Evolutionary conservation across 2,888 invertebrate genomes (phyloP), one percentile per base, ranked within the genome.

Genomic region (Drosophila anomalata): DNA sequence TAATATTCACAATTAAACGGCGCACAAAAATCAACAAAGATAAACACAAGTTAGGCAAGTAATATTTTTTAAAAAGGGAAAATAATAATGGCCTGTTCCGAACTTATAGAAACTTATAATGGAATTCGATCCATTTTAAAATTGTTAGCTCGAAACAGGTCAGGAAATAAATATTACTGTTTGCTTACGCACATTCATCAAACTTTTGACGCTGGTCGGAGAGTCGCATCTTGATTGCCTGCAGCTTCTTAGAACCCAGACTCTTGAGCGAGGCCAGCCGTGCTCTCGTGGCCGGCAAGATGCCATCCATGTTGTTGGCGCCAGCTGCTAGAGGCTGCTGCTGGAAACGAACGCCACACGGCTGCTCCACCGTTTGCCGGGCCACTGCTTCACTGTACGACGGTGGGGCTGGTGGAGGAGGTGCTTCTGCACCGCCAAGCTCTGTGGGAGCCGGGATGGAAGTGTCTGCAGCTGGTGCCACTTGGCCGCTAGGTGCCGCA

Each of bases 201-300:
- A 90, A 76, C 66, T 90, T 91, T 31, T 90, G 90, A 12, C 91
- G 89, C 72, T 91, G 89, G 73, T 91, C 91, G 2, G 94, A 93
- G 33, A 95, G 89, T 71, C 94, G 94, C 89, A 94, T 94, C 82
- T 93, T 94, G n/a, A 95, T 91, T 44, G 93, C 93, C 24, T 94
- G 93, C 44, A 95, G 90, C 87, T 95, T 95, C 77, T 95, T 95
- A 0, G 94, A 94, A n/a, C 95, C 95, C 67, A 95, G 90, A 78
- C 95, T 94, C 84, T 94, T 95, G 5, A 95, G 91, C 66, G 94
- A 94, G 75, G 94, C 93, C 1, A 95, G 90, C 48, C 94, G 92
- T 1, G 95, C 94, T 58, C 93, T 90, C 0, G 92, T 92, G 8
- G 91, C 89, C 9, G 92, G 92, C 69, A 92, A 68, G 29, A 92